These are phyloP conservation scores for Hyla sarda DNA, from an alignment of 2,113 vertebrate species.

Conservation along the genomic window DNA sequence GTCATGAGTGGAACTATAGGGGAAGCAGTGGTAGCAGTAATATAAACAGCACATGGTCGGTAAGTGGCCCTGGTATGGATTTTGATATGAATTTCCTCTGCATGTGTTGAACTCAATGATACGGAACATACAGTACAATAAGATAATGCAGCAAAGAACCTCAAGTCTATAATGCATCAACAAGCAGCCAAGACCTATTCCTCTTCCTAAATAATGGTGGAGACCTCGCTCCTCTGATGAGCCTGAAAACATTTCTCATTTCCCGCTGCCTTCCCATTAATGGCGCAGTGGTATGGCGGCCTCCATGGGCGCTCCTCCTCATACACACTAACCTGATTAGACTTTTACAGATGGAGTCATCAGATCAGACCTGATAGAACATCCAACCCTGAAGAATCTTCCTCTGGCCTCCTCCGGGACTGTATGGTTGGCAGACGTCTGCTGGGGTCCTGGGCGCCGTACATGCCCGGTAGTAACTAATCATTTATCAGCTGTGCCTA, in stretches of 20 bases:
- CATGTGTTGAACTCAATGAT: too few species aligned
- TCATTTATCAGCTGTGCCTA: constrained; percentile 51
- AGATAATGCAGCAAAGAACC: too few species aligned
- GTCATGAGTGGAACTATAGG: too few species aligned
- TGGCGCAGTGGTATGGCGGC: neutral
- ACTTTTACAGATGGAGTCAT: constrained; percentile 38
- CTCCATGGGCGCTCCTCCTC: neutral
- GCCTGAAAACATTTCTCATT: constrained; percentile 14
- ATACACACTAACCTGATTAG: constrained; percentile 8
- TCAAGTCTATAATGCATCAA: too few species aligned
- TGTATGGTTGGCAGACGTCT: neutral
- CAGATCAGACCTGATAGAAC: neutral
- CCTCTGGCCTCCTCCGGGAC: neutral
- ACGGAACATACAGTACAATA: too few species aligned
- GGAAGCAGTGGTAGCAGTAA: too few species aligned
- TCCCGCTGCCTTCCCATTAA: constrained; percentile 28
- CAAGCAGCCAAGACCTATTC: neutral
- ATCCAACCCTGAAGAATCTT: neutral
- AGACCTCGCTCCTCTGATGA: neutral
- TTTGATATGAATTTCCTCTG: too few species aligned
- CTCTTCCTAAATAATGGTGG: neutral
- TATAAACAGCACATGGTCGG: too few species aligned
- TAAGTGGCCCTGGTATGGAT: too few species aligned
- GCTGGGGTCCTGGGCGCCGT: neutral
- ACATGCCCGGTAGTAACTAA: neutral